These are phyloP conservation scores for Helleia helle DNA, from an alignment of 2,888 invertebrate species.

Conservation along the genomic window DNA sequence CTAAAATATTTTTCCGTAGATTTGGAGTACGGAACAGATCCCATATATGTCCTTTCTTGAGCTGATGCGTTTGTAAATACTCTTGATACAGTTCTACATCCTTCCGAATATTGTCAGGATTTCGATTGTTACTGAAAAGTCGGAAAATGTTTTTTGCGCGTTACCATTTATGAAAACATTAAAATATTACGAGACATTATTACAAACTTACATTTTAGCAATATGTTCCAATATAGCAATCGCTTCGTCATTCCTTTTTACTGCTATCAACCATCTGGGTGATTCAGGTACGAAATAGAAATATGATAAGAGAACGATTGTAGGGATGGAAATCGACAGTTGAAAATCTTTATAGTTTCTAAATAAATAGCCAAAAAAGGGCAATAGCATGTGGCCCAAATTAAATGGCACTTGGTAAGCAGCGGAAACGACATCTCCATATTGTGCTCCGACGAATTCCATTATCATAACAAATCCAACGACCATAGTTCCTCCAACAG, in stretches of 20 bases:
- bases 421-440: slow-evolving; percentile 73
- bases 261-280: slow-evolving; percentile 84
- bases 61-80: slow-evolving; percentile 35
- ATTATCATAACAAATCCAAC: slow-evolving; percentile 74
- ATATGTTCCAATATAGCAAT: slow-evolving; percentile 77
- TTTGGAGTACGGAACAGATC: slow-evolving; percentile 83
- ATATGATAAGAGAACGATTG: slow-evolving; percentile 74
- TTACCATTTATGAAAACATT: not conserved
- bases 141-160: not conserved
- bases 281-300: slow-evolving; percentile 84
- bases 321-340: slow-evolving; percentile 76
- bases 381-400: slow-evolving; percentile 77
- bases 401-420: slow-evolving; percentile 81
- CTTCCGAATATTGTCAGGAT: slow-evolving; percentile 53
- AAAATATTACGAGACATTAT: not conserved
- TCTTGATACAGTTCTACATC: slow-evolving; percentile 50
- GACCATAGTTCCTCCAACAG: slow-evolving; percentile 89
- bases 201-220: slow-evolving; percentile 63
- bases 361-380: slow-evolving; percentile 75
- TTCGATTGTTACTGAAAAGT: slow-evolving; percentile 60
- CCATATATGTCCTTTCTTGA: slow-evolving; percentile 69
- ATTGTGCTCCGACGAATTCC: slow-evolving; percentile 77
- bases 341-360: slow-evolving; percentile 79
- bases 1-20: slow-evolving; percentile 79
- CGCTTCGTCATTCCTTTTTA: slow-evolving; percentile 79